These are phyloP conservation scores for Cyphomyrus plagiostoma DNA, from an alignment of 2,113 vertebrate species.

Conservation along the genomic window DNA sequence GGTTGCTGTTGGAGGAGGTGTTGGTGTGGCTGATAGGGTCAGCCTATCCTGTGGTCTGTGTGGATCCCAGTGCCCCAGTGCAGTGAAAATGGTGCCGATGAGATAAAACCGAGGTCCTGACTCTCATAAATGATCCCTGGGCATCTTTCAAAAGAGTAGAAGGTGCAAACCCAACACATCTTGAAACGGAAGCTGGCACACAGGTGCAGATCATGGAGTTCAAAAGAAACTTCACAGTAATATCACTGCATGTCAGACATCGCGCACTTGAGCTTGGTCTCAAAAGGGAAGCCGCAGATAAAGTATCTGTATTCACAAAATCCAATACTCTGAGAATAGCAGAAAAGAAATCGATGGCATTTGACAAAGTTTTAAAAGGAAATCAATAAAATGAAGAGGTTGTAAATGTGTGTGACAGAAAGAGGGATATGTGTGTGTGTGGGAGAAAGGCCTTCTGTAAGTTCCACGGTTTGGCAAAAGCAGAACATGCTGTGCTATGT, in stretches of 20 bases:
- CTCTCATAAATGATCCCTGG: not conserved
- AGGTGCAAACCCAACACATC: not conserved
- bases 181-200: not conserved
- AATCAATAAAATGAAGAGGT: not conserved
- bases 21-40: not conserved
- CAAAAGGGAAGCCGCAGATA: not conserved
- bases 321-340: not conserved
- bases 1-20: not conserved
- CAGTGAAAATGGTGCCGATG: not conserved
- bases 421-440: not conserved
- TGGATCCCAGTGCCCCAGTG: not conserved
- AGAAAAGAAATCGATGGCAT: not conserved
- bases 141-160: not conserved
- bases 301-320: not conserved
- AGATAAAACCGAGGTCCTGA: not conserved
- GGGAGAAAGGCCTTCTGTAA: not conserved
- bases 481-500: not conserved
- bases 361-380: not conserved
- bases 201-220: not conserved
- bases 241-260: not conserved
- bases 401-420: not conserved
- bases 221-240: not conserved
- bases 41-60: not conserved
- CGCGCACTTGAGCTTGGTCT: not conserved
- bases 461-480: not conserved